Conservation (phyloP, 2,797 vertebrate species). For the Delichon dasypus region DNA sequence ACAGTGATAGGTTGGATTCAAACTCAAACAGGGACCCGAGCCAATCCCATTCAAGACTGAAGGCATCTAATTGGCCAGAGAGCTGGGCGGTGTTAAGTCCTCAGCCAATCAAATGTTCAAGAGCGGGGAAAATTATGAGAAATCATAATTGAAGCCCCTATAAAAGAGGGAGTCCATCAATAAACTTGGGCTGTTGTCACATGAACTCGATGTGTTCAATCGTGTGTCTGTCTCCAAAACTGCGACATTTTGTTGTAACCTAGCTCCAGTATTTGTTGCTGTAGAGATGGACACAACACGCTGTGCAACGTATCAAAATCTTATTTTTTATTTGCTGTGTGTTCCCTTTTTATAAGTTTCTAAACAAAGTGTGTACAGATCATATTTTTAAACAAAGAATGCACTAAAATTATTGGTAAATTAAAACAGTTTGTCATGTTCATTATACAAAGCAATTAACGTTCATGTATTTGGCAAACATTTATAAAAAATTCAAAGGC, state of each 20-base stretch:
- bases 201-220: background rate
- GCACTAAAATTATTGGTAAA: background rate
- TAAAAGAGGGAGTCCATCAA: background rate
- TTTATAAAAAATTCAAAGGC: background rate
- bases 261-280: background rate
- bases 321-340: background rate
- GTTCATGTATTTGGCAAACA: background rate
- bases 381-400: background rate
- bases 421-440: background rate
- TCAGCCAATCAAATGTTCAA: background rate
- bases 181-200: background rate
- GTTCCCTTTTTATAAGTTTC: background rate
- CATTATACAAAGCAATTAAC: background rate
- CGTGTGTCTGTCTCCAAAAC: background rate
- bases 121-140: no score
- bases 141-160: background rate
- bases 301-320: background rate
- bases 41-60: background rate
- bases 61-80: background rate
- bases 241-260: no score
- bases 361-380: background rate
- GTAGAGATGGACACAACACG: background rate
- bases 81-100: background rate
- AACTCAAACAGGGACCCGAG: background rate
- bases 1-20: background rate